Evolutionary conservation across 92 coral and sea anemone genomes (phyloP), one percentile per base, ranked within the genome.

Genomic region (Chrysogorgia sp.): DNA sequence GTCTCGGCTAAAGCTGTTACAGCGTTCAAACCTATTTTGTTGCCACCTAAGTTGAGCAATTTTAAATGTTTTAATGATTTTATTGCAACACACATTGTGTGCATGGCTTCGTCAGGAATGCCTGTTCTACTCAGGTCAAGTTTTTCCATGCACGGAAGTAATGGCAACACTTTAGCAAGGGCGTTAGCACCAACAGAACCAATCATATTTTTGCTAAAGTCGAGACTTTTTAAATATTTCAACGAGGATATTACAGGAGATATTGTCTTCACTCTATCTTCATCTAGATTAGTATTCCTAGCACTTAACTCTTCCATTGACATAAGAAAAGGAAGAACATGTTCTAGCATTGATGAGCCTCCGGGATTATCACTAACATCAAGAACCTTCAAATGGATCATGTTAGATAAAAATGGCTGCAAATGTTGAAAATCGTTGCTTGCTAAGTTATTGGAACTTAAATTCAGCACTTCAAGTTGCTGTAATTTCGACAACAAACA

Each of bases 391-490:
- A 66, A 40, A 22, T 66, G 53, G 0, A 19, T 66, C n/a, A 66
- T 21, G 2, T 66, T 66, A 20, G 55, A 66, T 35, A 66, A 41
- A 20, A 30, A 29, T 10, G 56, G 29, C 29, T 37, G 31, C 10
- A 66, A 30, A 40, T 66, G 32, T 40, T 15, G 74, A 37, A 66
- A 66, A 66, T 66, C 74, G 0, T 19, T 26, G 31, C 40, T 37
- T 0, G 19, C 7, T 37, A 66, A 50, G 29, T 66, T 66, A 24
- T 66, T 66, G 56, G 74, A 66, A 40, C 53, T 7, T 66, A 66
- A 37, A 41, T 66, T 40, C 55, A 66, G 33, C 29, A 37, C 74
- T 66, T 66, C 74, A n/a, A 66, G 74, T 37, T 21, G 17, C 19
- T n/a, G 1, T 40, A 41, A 47, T 2, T 47, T 47, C 53, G 10